phyloP scores from a whole-genome alignment of 2,113 vertebrate genomes.

The Festucalex cinctus region DNA sequence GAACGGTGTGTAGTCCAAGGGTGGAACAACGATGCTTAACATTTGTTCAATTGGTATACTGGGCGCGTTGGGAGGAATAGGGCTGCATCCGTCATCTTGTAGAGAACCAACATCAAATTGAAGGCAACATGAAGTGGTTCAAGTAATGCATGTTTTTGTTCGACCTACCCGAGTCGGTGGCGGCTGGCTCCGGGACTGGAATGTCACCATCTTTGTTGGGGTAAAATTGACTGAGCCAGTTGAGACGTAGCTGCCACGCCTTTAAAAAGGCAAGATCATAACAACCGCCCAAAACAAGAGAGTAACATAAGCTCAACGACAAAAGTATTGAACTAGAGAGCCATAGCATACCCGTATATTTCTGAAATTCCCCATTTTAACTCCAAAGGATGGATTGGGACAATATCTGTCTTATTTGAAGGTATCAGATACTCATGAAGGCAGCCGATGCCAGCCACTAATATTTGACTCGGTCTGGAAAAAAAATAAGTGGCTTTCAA shows the following conservation, averaged over 20 bases:
- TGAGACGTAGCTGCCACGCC: conserved; percentile 76
- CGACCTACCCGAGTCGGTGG: conserved; percentile 27
- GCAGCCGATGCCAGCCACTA: too few species aligned
- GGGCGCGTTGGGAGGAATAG: conserved; percentile 5
- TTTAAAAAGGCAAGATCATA: conserved; percentile 36
- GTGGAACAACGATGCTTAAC: not conserved
- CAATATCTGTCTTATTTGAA: too few species aligned
- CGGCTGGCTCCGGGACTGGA: conserved; percentile 19
- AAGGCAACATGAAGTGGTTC: not conserved
- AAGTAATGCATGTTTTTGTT: not conserved
- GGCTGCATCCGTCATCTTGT: not conserved
- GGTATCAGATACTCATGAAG: too few species aligned
- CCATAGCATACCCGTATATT: not conserved
- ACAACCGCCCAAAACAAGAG: not conserved
- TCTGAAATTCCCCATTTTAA: too few species aligned
- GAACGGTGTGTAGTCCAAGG: conserved; percentile 50
- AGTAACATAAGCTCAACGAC: not conserved
- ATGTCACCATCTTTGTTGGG: conserved; percentile 22
- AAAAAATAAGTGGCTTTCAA: too few species aligned
- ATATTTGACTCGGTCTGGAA: too few species aligned
- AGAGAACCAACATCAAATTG: not conserved
- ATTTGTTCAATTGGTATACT: conserved; percentile 20
- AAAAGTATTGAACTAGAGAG: not conserved
- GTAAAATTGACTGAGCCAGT: conserved; percentile 65
- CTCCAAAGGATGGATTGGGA: not conserved